Conservation (phyloP, 2,888 invertebrate genomes). For the Ectemnius lituratus region DNA sequence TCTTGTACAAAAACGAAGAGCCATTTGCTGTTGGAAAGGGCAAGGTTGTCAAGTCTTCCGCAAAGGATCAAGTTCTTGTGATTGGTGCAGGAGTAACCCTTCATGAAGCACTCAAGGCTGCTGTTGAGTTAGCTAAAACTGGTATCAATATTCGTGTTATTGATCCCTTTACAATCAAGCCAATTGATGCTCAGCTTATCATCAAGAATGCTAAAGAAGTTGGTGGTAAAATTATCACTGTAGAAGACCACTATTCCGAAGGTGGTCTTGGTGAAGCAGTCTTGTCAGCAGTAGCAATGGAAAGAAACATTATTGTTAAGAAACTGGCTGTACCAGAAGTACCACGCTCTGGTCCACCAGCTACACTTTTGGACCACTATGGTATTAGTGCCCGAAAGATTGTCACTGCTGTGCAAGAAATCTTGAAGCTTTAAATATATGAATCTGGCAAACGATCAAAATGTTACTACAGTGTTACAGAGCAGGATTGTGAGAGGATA, state of each 20-base stretch:
- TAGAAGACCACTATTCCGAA: conserved; percentile 98
- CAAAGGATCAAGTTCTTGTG: conserved; percentile 89
- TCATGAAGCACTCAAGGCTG: conserved; percentile 92
- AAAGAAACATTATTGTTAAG: conserved; percentile 85
- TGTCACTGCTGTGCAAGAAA: conserved; percentile 83
- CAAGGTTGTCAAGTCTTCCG: conserved; percentile 87
- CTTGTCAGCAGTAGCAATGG: conserved; percentile 86
- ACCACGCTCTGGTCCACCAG: conserved; percentile 95
- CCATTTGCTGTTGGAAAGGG: conserved; percentile 88
- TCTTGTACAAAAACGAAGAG: conserved; percentile 92
- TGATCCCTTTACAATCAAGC: conserved; percentile 98
- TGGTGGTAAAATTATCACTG: conserved; percentile 91
- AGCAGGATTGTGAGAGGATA: background rate
- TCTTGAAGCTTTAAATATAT: conserved; percentile 79
- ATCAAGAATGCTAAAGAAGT: conserved; percentile 87
- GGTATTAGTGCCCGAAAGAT: conserved; percentile 93
- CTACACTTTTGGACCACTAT: conserved; percentile 90
- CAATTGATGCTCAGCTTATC: conserved; percentile 90
- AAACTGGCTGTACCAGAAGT: conserved; percentile 90
- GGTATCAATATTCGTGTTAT: conserved; percentile 90
- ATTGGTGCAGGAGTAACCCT: conserved; percentile 97
- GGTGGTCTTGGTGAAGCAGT: conserved; percentile 99
- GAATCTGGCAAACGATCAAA: background rate
- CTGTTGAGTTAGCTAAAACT: conserved; percentile 84
- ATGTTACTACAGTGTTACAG: conserved; percentile 11